Evolutionary conservation across 1,140 invertebrate species (phyloP), one percentile per base, ranked within the genome.

Genomic region (Drosophila miranda): DNA sequence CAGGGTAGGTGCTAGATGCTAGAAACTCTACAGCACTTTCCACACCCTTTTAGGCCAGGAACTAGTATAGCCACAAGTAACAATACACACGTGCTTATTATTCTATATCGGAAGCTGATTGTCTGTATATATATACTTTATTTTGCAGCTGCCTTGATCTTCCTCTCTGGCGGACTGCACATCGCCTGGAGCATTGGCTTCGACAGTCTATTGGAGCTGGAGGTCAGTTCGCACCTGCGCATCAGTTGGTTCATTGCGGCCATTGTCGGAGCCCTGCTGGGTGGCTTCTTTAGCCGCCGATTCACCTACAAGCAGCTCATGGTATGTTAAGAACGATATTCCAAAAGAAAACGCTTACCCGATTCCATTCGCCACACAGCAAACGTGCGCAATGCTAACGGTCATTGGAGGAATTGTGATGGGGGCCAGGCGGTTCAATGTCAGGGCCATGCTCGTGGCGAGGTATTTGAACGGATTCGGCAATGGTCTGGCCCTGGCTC

Each of bases 141-240:
- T 11, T 6, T 59, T 54, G 9, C 16, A 84, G 81, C 68, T 59
- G 77, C 82, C 0, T 21, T 86, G 26, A 64, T 87, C 13, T 86
- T 86, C 6, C n/a, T 86, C 6, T 63, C 82, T 2, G 82, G 82
- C 13, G 82, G 82, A 8, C 49, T 86, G 62, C 76, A 87, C 49
- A 78, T 86, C n/a, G 89, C 88, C 34, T 90, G 81, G 78, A 83
- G 84, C 60, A 75, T 77, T 74, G 81, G 81, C 5, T 87, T 86
- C 8, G 50, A 53, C 23, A 63, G 14, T 21, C 14, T 49, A 0
- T 30, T 41, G 19, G 44, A 83, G 28, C 7, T 76, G 7, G 43
- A 56, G n/a, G 66, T 58, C 8, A 51, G 23, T 3, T 48, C 30
- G 23, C 84, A 89, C 43, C 13, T 89, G 43, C 72, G 75, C 0